These are phyloP conservation scores for Corbicula japonica DNA, from an alignment of 2,888 invertebrate species.

Conservation along the genomic window DNA sequence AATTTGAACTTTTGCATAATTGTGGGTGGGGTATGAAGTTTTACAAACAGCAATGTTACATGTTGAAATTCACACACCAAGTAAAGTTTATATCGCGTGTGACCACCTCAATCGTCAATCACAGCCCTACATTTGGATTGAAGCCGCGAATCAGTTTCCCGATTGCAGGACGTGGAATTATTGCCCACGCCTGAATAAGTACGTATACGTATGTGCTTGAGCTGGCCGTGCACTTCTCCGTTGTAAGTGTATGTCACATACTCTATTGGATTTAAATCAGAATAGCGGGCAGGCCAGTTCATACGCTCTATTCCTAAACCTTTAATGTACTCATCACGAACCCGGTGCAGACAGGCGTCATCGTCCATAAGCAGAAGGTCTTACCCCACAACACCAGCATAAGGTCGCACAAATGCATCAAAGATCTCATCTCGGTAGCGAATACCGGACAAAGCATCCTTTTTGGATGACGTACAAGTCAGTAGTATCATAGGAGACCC, in stretches of 20 bases:
- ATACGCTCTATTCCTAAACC: conserved; percentile 13
- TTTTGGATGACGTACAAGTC: conserved; percentile 40
- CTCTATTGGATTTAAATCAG: conserved; percentile 40
- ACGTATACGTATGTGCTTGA: conserved; percentile 62
- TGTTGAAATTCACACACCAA: background rate
- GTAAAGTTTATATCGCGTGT: conserved; percentile 33
- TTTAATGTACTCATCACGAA: conserved; percentile 25
- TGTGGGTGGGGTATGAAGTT: no score
- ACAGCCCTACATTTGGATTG: conserved; percentile 32
- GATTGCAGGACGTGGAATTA: conserved; percentile 19
- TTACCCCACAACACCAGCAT: conserved; percentile 34
- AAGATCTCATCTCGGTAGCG: conserved; percentile 50
- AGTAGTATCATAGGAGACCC: conserved; percentile 38
- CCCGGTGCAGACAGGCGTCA: conserved; percentile 38
- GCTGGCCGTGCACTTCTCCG: background rate
- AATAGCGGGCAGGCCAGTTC: conserved; percentile 27
- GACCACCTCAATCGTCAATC: conserved; percentile 31
- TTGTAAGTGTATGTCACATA: conserved; percentile 40
- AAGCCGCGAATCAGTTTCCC: conserved; percentile 32
- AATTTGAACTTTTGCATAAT: no score
- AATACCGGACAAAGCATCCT: conserved; percentile 42
- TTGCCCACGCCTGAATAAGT: conserved; percentile 87
- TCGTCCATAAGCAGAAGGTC: conserved; percentile 46
- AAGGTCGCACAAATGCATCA: conserved; percentile 26
- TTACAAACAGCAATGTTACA: no score